Evolutionary conservation across 2,797 vertebrate genomes (phyloP).

Genomic region (Halcyon chelicuti): DNA sequence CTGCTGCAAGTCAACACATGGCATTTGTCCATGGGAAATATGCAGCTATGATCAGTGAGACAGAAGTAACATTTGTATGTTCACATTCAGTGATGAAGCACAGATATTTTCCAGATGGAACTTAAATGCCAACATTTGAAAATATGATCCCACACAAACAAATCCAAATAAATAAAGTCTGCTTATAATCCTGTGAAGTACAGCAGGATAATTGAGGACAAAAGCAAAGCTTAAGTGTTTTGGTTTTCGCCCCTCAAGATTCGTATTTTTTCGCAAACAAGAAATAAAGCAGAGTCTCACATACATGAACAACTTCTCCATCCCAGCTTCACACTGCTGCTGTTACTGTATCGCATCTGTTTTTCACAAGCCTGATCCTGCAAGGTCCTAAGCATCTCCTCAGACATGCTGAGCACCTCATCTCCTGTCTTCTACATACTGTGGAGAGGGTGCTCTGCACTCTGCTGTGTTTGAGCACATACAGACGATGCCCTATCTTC

Average conservation of each 20-base stretch:
- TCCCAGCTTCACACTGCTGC: neutral
- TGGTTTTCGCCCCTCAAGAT: neutral
- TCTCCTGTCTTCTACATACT: neutral
- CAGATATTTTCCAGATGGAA: slow-evolving; percentile 31
- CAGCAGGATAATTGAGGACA: neutral
- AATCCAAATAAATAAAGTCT: slow-evolving; percentile 5
- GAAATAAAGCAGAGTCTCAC: neutral
- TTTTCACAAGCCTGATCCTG: neutral
- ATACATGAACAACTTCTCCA: fast-evolving
- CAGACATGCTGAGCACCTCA: neutral
- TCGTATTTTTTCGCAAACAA: neutral
- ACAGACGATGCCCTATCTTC: neutral
- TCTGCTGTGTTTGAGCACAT: neutral
- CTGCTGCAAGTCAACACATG: neutral
- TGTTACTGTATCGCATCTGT: neutral
- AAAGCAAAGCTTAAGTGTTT: neutral
- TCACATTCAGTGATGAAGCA: neutral
- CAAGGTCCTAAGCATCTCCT: neutral
- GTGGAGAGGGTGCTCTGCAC: neutral
- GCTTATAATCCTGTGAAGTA: neutral
- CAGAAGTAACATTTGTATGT: neutral
- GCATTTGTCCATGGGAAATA: neutral
- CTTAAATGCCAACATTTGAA: slow-evolving; percentile 28
- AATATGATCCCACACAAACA: neutral
- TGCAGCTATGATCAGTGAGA: neutral